These are phyloP conservation scores for Andrena marginata DNA, from an alignment of 2,888 invertebrate genomes.

Conservation along the genomic window DNA sequence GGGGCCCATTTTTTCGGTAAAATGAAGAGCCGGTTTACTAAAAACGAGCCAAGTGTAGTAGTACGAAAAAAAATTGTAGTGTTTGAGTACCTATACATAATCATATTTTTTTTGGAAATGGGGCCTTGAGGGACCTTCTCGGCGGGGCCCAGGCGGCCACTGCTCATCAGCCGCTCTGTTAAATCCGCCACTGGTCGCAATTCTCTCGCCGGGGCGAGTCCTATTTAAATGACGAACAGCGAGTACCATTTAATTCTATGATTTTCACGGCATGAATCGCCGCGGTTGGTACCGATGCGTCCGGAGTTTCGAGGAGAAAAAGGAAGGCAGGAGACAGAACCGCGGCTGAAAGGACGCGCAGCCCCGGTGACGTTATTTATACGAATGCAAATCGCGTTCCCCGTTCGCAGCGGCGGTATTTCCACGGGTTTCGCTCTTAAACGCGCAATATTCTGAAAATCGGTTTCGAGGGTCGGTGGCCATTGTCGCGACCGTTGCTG, in stretches of 20 bases:
- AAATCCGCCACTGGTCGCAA: too few species aligned
- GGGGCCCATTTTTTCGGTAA: too few species aligned
- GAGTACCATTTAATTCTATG: background rate
- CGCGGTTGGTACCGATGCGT: background rate
- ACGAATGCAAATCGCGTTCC: conserved; percentile 36
- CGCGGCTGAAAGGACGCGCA: background rate
- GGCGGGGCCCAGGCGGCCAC: too few species aligned
- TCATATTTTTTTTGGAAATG: too few species aligned
- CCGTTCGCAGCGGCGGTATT: conserved; percentile 24
- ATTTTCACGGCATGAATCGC: background rate
- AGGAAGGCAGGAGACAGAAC: conserved; percentile 13
- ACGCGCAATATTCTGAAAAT: conserved; percentile 36
- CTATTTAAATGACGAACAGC: background rate
- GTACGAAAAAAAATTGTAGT: too few species aligned
- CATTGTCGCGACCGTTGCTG: background rate
- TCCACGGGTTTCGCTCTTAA: conserved; percentile 12
- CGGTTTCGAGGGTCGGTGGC: conserved; percentile 22
- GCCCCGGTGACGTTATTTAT: conserved; percentile 13
- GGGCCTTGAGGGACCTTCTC: too few species aligned
- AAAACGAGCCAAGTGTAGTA: too few species aligned
- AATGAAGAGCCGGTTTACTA: too few species aligned
- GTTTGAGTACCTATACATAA: too few species aligned
- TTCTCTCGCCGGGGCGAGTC: background rate
- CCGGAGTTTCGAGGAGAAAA: background rate
- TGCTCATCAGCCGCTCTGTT: too few species aligned